Percentiles rank a stretch among this genome's conserved stretches.
phyloP scores from a whole-genome alignment of 2,113 vertebrate genomes.

The Urocynchramus pylzowi region DNA sequence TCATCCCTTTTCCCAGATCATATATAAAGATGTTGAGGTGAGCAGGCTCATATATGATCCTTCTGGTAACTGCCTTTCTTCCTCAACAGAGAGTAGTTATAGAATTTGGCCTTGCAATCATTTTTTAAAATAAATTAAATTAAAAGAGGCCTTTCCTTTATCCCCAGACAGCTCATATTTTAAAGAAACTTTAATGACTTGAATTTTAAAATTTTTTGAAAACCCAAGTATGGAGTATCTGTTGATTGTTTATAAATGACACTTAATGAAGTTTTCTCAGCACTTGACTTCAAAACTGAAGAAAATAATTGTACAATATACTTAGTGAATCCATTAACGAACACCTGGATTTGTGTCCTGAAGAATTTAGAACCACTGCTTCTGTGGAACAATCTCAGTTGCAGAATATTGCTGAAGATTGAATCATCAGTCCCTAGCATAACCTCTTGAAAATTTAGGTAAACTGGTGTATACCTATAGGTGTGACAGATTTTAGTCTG shows the following conservation, averaged over 20 bases:
- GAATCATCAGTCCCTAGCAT: background rate
- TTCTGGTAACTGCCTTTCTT: background rate
- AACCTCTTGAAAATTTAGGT: background rate
- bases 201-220: background rate
- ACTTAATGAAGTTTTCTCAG: background rate
- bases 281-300: background rate
- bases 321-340: background rate
- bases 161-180: background rate
- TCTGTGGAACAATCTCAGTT: background rate
- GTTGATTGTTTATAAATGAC: background rate
- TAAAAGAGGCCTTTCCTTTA: background rate
- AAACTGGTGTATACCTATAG: background rate
- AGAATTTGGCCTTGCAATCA: background rate
- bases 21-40: background rate
- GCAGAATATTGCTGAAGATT: background rate
- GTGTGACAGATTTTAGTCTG: background rate
- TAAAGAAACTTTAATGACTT: background rate
- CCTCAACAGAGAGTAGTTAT: background rate
- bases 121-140: background rate
- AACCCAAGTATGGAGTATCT: background rate
- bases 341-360: fast-evolving
- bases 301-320: background rate
- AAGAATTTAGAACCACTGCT: background rate
- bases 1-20: background rate
- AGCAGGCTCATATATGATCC: background rate